Conservation (phyloP, 2,797 vertebrate species). For the Schizopygopsis pylzovi region DNA sequence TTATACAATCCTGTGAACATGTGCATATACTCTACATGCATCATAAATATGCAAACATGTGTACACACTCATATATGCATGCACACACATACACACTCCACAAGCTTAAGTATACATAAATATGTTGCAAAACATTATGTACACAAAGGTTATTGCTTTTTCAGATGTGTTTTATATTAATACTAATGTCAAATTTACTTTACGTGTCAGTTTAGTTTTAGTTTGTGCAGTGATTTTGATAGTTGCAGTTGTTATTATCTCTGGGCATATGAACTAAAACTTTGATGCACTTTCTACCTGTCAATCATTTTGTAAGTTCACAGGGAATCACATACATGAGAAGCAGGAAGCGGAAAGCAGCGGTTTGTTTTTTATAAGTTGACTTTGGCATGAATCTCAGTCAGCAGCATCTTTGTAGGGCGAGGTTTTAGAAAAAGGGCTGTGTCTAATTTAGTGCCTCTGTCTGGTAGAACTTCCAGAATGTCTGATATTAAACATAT, state of each 20-base stretch:
- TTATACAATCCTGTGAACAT: not conserved
- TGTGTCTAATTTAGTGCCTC: not conserved
- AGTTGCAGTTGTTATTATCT: no score
- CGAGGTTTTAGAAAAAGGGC: not conserved
- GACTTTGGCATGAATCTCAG: not conserved
- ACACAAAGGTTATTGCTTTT: not conserved
- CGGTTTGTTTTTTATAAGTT: not conserved
- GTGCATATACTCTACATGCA: not conserved
- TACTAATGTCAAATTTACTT: no score
- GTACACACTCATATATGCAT: not conserved
- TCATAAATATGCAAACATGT: not conserved
- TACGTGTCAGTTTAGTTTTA: no score
- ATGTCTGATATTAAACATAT: not conserved
- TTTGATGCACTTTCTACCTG: not conserved
- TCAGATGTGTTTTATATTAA: no score
- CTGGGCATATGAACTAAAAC: no score
- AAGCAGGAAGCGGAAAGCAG: not conserved
- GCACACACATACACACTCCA: not conserved
- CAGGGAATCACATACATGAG: not conserved
- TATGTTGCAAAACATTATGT: no score
- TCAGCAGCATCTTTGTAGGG: not conserved
- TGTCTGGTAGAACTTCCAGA: not conserved
- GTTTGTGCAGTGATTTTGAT: no score
- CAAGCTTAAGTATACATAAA: not conserved
- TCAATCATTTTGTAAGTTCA: not conserved